Base-by-base conservation (phyloP, 2,888 invertebrate species). In the Seira ritae region DNA sequence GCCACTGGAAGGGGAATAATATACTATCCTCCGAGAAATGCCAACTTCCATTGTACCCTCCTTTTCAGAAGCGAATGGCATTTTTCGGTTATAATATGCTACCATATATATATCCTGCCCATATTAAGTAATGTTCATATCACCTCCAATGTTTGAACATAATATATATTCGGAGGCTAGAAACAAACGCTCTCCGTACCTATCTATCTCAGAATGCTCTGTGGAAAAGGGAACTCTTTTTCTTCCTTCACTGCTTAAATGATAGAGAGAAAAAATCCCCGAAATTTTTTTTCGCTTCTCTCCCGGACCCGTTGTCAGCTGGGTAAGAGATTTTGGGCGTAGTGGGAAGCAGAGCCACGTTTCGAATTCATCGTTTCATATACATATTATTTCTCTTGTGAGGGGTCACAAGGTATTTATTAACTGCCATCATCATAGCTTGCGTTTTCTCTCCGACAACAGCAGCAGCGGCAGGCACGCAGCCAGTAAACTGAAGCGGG, bases 231-330 rank as follows among this genome's bases (percentile, higher is more conserved):
- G 6, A 8, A 12, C 42, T 42, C 6, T n/a, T 12, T 42, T 42
- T 6, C 42, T 42, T 42, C 12, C 42, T 42, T 42, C 42, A 42
- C n/a, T 42, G 42, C 12, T 65, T n/a, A 24, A 67, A 24, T 62
- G 77, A 78, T n/a, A n/a, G n/a, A n/a, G n/a, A n/a, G n/a, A n/a
- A n/a, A 71, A 79, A 71, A 75, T 62, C 31, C 71, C 70, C 75
- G 74, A 74, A 68, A 69, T 65, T 65, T 42, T 65, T 24, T 55
- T 42, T 42, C 62, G 15, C 55, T 68, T 73, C 73, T 67, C 62
- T 31, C 22, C 80, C 74, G 73, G 80, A 74, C 66, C 65, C 78
- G 69, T 81, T 75, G 81, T 81, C 81, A 81, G 81, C 81, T 81
- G 81, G 74, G 55, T 62, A 74, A 24, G 50, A 68, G 73, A 68